Evolutionary conservation across 2,888 invertebrate genomes (phyloP).

Genomic region (Dysmachus trigonus): DNA sequence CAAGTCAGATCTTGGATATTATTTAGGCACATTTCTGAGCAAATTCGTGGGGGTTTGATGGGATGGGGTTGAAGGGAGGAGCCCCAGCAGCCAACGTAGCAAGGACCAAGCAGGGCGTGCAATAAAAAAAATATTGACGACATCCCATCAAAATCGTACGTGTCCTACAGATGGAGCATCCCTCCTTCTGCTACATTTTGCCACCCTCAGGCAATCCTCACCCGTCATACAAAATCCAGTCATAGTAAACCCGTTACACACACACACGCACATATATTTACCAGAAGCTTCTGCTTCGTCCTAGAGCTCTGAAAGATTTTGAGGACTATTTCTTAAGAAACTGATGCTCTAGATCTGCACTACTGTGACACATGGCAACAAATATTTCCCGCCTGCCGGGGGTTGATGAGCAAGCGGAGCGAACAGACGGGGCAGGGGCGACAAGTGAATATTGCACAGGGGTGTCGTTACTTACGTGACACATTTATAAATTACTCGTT

Average conservation of each 20-base stretch:
- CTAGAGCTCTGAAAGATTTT: background rate
- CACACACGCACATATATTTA: conserved; percentile 3
- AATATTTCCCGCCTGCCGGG: background rate
- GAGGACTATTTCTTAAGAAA: background rate
- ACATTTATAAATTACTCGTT: conserved; percentile 54
- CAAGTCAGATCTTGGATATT: conserved; percentile 47
- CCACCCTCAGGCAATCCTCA: conserved; percentile 2
- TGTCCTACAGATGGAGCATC: conserved; percentile 20
- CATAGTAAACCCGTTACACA: background rate
- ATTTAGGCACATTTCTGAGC: conserved; percentile 44
- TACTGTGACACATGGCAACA: conserved; percentile 46
- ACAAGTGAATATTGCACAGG: conserved; percentile 52
- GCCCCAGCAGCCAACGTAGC: background rate
- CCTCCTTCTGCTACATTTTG: conserved; percentile 1
- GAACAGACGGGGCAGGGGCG: background rate
- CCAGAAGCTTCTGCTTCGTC: background rate
- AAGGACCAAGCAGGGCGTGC: background rate
- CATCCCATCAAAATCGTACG: conserved; percentile 50
- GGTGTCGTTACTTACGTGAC: conserved; percentile 53
- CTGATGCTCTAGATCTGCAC: background rate
- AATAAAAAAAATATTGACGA: conserved; percentile 48
- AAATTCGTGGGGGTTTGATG: conserved; percentile 45
- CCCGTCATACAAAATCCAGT: conserved; percentile 22
- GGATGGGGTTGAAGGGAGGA: background rate
- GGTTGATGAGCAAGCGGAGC: background rate